Conservation (phyloP, 2,797 vertebrate genomes). For the Moxostoma hubbsi region DNA sequence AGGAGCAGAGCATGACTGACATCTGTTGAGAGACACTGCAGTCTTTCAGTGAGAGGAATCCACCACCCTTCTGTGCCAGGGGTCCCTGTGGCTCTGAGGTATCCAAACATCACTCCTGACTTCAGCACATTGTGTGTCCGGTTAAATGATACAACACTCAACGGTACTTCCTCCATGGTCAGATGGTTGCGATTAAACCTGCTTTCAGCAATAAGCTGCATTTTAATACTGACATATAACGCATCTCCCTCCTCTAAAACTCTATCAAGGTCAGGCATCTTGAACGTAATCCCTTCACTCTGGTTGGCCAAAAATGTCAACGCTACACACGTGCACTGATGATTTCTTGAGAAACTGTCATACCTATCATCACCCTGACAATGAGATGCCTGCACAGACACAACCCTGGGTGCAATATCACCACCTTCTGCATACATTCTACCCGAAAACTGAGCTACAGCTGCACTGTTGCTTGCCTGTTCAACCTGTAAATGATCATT, state of each 20-base stretch:
- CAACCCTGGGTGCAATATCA: no score
- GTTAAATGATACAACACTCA: neutral
- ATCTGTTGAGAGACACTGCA: neutral
- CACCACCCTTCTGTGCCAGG: neutral
- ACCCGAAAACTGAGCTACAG: no score
- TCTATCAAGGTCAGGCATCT: neutral
- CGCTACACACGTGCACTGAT: neutral
- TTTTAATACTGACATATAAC: neutral
- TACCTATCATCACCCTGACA: no score
- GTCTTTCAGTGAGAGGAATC: neutral
- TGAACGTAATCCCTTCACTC: neutral
- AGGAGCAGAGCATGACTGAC: neutral
- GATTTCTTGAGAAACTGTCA: no score
- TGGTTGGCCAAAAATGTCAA: neutral
- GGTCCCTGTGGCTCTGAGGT: neutral
- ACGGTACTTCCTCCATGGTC: neutral
- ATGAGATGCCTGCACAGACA: no score
- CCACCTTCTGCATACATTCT: no score
- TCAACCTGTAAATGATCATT: constrained; percentile 9
- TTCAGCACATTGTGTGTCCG: neutral
- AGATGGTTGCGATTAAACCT: neutral
- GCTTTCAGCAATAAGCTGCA: no score
- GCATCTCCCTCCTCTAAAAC: neutral
- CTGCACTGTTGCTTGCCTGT: neutral
- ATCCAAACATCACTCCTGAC: neutral